Base-by-base conservation (phyloP, 2,113 vertebrate species). In the Tautogolabrus adspersus region DNA sequence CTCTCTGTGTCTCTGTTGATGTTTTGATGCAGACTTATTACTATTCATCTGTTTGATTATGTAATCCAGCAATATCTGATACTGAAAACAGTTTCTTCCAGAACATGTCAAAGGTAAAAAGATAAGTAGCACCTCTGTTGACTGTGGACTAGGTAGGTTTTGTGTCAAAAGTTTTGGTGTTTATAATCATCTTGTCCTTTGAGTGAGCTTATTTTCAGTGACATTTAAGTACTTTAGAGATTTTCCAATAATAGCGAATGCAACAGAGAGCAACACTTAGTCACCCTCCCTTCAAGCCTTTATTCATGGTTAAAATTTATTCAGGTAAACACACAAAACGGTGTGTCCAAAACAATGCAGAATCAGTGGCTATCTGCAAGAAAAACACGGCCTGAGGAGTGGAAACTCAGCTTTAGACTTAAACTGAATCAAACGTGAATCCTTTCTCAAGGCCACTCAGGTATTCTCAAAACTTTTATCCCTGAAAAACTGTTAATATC, bases 181-280 rank as follows among this genome's bases (percentile, higher is more conserved):
- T 49, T 49, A 5, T 49, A 6, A 15, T 16, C 13, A 5, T 47
- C 46, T 15, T 47, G 16, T 49, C 18, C 18, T 49, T 49, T 7
- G 15, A 18, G 5, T 49, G 6, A 49, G 6, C 3, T 49, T 46
- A 13, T 13, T 46, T 46, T 15, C 44, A 46, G 47, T 18, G 47
- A 66, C 59, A 56, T 70, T 40, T 46, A 18, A 58, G 18, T 66
- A 2, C 40, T 81, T 63, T 23, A 44, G 18, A 34, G 23, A 55
- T 65, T 67, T 46, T 55, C 61, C 71, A 58, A 55, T 47, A 10
- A 26, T 21, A 44, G 46, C 71, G 19, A 52, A 60, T 78, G 70
- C 70, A 83, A 70, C 66, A 83, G 75, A 85, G 76, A 87, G 79
- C 86, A 85, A 70, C 79, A 81, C 63, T 55, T 10, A 3, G 58